Evolutionary conservation across 1,140 invertebrate species (phyloP), one percentile per base, ranked within the genome.

Genomic region (Vanessa atalanta): DNA sequence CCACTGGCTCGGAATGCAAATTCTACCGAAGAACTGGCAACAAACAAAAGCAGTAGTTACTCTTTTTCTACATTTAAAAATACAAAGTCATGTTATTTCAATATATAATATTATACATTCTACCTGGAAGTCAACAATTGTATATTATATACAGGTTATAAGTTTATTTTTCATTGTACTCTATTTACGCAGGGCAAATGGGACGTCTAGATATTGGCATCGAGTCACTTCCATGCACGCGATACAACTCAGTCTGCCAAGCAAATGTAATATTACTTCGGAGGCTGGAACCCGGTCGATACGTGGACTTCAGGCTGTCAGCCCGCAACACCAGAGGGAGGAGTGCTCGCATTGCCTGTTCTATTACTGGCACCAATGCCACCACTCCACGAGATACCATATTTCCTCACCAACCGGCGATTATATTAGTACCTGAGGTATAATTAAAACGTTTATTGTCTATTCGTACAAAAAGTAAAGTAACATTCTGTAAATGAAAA

Each of bases 231-330:
- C 96, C 96, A 50, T 97, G 97, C 93, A 96, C 95, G 16, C 94
- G 95, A 66, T 97, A 97, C 92, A 96, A 97, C 91, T 96, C 96
- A 26, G 95, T 96, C 69, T 97, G 96, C 88, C 96, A 97, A 86
- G 97, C 97, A 14, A 97, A 97, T 87, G 95, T 98, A 65, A 95
- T 97, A 65, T 93, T 98, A 67, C 95, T 95, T 70, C 94, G 95
- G 76, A 93, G 95, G 53, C 88, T 98, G 75, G 96, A 96, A 84
- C 94, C 95, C 3, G 96, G 96, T 11, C 94, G 96, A 65, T 95
- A 96, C 80, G 97, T 97, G 88, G 96, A 98, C 92, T 97, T 97
- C 89, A 91, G 94, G 70, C 94, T 97, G 63, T 95, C 95, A 47
- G 96, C 97, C 43, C 93, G 94, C 74, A 96, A 97, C 91, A 96